Evolutionary conservation across 1,140 invertebrate genomes (phyloP), one percentile per base, ranked within the genome.

Genomic region (Drosophila nasuta): DNA sequence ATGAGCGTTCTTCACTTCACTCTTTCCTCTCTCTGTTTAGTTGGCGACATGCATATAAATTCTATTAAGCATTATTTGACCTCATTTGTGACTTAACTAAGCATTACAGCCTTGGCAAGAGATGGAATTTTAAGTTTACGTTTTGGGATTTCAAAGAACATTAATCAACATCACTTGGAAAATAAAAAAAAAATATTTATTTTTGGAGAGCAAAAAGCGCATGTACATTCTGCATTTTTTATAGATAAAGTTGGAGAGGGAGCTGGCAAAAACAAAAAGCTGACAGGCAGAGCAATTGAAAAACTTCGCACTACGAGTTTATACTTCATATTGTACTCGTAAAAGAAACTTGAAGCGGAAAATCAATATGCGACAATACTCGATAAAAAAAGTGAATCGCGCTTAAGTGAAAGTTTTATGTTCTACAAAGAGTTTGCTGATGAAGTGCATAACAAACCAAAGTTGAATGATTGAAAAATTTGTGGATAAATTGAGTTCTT

Each of bases 51-150:
- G 54, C 33, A 62, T 68, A 13, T 35, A 38, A 49, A 69, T 75
- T 75, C 43, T 78, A 75, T 79, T 79, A 64, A 64, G 20, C 51
- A 48, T 41, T 66, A 75, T 74, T 67, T 77, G 77, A 79, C 77
- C 77, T 59, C 63, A 56, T 73, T 79, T 68, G 35, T 38, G 71
- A 25, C 62, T 51, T 66, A 71, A 65, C 69, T 65, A 73, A 59
- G 49, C 57, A 62, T 69, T 62, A 30, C 17, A 30, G 49, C 38
- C 56, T 41, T 45, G 66, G 2, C 17, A 52, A 7, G 5, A 28
- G 20, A n/a, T 35, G 30, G 10, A 45, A 52, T 52, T 63, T 56
- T 48, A 3, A 54, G 52, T 62, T 54, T 70, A 45, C 59, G 15
- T 30, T 28, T 48, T 28, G 13, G 41, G 6, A 54, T 45, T 41